These are phyloP conservation scores for Neostethus bicornis DNA, from an alignment of 2,797 vertebrate genomes.

Conservation along the genomic window DNA sequence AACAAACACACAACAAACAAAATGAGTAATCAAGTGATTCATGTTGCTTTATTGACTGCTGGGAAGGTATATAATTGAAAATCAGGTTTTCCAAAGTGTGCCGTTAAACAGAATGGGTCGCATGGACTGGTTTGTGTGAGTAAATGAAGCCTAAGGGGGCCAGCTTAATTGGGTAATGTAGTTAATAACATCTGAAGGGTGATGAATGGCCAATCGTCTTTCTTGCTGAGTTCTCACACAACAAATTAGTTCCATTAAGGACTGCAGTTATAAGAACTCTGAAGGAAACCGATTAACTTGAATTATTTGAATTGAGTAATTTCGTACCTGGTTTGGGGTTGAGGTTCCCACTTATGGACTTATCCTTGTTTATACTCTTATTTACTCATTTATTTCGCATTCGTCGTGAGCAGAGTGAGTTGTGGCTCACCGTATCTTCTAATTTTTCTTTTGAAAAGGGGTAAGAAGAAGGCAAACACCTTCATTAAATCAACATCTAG, in stretches of 20 bases:
- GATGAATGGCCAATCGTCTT: constrained; percentile 75
- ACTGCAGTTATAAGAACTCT: constrained; percentile 73
- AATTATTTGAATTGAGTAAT: constrained; percentile 67
- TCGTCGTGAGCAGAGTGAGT: constrained; percentile 23
- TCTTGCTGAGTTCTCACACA: constrained; percentile 74
- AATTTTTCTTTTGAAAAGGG: constrained; percentile 40
- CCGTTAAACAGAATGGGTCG: constrained; percentile 65
- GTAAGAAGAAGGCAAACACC: constrained; percentile 33
- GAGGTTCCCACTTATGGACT: constrained; percentile 36
- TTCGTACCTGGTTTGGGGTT: constrained; percentile 58
- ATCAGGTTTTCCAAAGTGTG: constrained; percentile 57
- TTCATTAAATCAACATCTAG: constrained; percentile 71
- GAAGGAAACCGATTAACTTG: constrained; percentile 74
- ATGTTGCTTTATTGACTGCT: constrained; percentile 49
- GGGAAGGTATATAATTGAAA: constrained; percentile 61
- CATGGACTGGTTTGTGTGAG: constrained; percentile 62
- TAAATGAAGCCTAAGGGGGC: constrained; percentile 69
- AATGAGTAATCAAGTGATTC: constrained; percentile 37
- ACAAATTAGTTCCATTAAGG: constrained; percentile 81
- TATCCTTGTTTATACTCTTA: constrained; percentile 42
- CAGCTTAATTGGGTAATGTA: constrained; percentile 77
- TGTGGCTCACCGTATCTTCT: constrained; percentile 10
- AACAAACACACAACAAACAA: constrained; percentile 32
- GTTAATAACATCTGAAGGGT: constrained; percentile 80
- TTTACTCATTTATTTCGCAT: constrained; percentile 46